A percentile compares a stretch with the other conserved stretches of the same genome.
phyloP scores from a whole-genome alignment of 2,113 vertebrate genomes.

The Pica pica region DNA sequence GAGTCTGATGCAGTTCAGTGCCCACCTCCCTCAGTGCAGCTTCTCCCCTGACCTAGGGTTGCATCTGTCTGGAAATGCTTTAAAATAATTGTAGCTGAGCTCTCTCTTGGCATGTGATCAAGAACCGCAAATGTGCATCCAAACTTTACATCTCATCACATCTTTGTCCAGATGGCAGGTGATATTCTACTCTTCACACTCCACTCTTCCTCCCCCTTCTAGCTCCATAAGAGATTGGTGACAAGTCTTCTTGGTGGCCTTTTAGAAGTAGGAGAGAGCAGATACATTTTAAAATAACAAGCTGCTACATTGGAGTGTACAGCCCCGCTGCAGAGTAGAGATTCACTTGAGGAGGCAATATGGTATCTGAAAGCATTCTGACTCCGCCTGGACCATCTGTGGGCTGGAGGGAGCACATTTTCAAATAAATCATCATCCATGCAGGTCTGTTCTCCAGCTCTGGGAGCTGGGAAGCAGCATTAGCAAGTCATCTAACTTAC shows the following conservation, averaged over 20 bases:
- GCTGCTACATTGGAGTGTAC: constrained; percentile 16
- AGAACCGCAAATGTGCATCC: constrained; percentile 30
- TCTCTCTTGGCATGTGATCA: constrained; percentile 17
- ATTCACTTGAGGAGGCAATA: constrained; percentile 27
- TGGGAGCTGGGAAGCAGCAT: neutral
- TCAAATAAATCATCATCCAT: neutral
- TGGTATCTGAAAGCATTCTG: constrained; percentile 32
- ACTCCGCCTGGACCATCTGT: constrained; percentile 5
- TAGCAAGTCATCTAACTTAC: neutral
- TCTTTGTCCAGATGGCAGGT: constrained; percentile 66
- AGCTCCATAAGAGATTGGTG: constrained; percentile 24
- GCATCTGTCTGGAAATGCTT: constrained; percentile 3
- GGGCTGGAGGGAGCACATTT: constrained; percentile 6
- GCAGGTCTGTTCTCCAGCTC: neutral
- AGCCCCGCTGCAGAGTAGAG: neutral
- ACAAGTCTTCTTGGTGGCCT: constrained; percentile 50
- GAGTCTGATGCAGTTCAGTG: neutral
- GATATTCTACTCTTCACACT: constrained; percentile 64
- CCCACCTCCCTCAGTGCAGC: neutral
- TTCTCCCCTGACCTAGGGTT: neutral
- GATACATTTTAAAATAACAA: constrained; percentile 56
- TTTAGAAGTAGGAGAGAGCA: constrained; percentile 48
- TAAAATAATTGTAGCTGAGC: constrained; percentile 19
- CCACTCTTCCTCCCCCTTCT: constrained; percentile 49
- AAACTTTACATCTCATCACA: constrained; percentile 45